phyloP scores from a whole-genome alignment of 2,797 vertebrate species.

The Carcharodon carcharias region DNA sequence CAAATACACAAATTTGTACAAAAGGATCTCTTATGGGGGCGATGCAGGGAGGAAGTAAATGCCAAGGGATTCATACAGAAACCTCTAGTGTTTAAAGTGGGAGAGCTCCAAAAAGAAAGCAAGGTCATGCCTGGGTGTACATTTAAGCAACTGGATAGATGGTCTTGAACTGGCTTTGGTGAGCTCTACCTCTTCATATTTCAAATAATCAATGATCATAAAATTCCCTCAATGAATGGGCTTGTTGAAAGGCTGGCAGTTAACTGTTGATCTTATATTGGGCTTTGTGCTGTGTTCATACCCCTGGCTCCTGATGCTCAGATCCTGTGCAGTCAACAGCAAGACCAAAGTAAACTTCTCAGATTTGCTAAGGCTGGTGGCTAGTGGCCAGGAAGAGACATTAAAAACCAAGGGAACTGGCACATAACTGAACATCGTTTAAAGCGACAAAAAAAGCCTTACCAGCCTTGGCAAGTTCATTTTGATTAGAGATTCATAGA shows the following conservation, averaged over 20 bases:
- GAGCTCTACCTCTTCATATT: background rate
- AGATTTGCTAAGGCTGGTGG: no score
- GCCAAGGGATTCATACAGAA: background rate
- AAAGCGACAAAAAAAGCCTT: background rate
- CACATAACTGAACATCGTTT: background rate
- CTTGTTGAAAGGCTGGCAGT: background rate
- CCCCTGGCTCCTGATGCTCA: background rate
- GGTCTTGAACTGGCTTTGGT: background rate
- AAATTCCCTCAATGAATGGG: background rate
- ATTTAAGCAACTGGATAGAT: background rate
- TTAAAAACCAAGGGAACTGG: background rate
- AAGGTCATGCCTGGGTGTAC: background rate
- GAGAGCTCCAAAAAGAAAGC: background rate
- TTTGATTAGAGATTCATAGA: background rate
- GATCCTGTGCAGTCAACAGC: no score
- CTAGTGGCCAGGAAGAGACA: no score
- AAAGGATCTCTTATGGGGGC: background rate
- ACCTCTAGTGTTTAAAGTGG: background rate
- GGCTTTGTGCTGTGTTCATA: background rate
- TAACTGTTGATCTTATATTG: background rate
- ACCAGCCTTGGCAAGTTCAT: background rate
- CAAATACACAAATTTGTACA: background rate
- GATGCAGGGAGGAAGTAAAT: background rate
- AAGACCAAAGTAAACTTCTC: no score
- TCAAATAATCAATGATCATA: background rate